phyloP scores from a whole-genome alignment of 2,888 invertebrate genomes.

The Baronia brevicornis region DNA sequence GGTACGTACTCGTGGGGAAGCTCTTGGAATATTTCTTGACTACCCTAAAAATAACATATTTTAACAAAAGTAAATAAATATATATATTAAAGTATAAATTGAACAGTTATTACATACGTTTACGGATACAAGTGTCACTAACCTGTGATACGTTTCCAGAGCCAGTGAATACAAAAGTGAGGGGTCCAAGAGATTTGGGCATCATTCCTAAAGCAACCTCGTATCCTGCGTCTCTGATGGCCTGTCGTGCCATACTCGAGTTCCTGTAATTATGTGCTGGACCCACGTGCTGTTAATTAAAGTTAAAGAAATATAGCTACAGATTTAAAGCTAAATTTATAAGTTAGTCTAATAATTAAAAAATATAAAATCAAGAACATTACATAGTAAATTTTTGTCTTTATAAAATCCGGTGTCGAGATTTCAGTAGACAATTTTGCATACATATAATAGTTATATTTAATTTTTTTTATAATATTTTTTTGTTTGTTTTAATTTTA shows the following conservation, averaged over 20 bases:
- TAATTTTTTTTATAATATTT: no score
- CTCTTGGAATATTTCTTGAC: constrained; percentile 96
- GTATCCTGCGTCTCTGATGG: constrained; percentile 98
- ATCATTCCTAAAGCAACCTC: constrained; percentile 96
- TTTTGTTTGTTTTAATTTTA: no score
- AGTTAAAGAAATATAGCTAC: constrained; percentile 22
- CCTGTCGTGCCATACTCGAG: constrained; percentile 97
- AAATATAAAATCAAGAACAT: background rate
- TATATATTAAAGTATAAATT: background rate
- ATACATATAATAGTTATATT: no score
- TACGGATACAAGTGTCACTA: constrained; percentile 15
- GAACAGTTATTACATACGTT: background rate
- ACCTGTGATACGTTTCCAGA: constrained; percentile 97
- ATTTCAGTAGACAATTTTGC: no score
- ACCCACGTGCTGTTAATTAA: constrained; percentile 95
- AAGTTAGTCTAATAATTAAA: background rate
- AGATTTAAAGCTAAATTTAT: constrained; percentile 1
- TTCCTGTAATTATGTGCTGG: constrained; percentile 99
- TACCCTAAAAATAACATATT: constrained; percentile 69
- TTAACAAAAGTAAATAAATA: background rate
- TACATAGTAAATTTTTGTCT: background rate
- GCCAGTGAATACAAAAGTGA: constrained; percentile 98
- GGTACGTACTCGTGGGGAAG: constrained; percentile 98
- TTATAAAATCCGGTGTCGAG: no score
- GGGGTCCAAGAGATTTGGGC: constrained; percentile 97